Conservation (phyloP, 2,113 vertebrate species). For the Lucifuga dentata region DNA sequence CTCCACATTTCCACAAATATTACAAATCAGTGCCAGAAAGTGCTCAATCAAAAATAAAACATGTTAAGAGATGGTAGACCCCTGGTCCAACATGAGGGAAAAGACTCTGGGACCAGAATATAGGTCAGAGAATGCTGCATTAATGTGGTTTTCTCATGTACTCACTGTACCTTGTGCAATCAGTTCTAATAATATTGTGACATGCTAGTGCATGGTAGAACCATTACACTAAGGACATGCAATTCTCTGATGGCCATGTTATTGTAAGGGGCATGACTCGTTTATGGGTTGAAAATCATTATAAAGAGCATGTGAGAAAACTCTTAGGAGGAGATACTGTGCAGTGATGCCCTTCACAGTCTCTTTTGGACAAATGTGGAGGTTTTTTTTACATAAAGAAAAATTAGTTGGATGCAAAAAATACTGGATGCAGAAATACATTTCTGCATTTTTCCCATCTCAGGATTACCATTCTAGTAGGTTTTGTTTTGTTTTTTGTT, state of each 20-base stretch:
- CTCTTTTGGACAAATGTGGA: neutral
- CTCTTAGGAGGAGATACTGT: no score
- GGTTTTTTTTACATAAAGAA: neutral
- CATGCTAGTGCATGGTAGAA: neutral
- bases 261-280: conserved; percentile 10
- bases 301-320: neutral
- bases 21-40: conserved; percentile 34
- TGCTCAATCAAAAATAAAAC: conserved; percentile 27
- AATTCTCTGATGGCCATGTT: neutral
- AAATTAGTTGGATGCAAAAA: neutral
- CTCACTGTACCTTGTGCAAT: neutral
- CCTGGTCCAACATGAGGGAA: neutral
- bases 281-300: conserved; percentile 15
- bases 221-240: conserved; percentile 1
- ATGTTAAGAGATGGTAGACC: conserved; percentile 3
- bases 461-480: no score
- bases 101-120: neutral
- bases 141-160: neutral
- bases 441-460: no score
- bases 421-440: neutral
- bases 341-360: neutral
- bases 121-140: conserved; percentile 1
- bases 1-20: conserved; percentile 3
- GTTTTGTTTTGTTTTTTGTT: no score
- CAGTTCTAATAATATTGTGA: neutral